phyloP scores from a whole-genome alignment of 2,888 invertebrate genomes.

The Platerodrilus igneus region DNA sequence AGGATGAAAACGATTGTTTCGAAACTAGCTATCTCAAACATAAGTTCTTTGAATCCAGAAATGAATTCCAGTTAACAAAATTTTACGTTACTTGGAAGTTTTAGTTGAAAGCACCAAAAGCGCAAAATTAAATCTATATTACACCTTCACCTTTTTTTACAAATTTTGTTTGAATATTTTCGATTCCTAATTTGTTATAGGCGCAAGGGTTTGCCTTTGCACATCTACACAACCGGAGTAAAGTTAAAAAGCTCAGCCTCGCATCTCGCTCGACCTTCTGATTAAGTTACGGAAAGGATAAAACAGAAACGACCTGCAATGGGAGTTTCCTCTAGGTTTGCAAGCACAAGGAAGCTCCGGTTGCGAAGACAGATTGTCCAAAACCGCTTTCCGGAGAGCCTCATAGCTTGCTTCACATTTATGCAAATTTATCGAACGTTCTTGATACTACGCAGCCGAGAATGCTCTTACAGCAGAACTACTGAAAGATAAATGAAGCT shows the following conservation, averaged over 20 bases:
- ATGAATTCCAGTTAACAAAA: too few relatives aligned
- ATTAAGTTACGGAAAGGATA: slow-evolving; percentile 24
- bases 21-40: too few relatives aligned
- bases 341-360: slow-evolving; percentile 24
- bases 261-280: slow-evolving; percentile 24
- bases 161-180: slow-evolving; percentile 29
- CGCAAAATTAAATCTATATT: too few relatives aligned
- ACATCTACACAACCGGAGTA: slow-evolving; percentile 26
- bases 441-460: slow-evolving; percentile 22
- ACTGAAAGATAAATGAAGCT: slow-evolving; percentile 4
- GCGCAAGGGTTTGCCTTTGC: slow-evolving; percentile 24
- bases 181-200: slow-evolving; percentile 31
- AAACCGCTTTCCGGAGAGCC: slow-evolving; percentile 34
- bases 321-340: slow-evolving; percentile 24
- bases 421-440: slow-evolving; percentile 36
- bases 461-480: slow-evolving; percentile 12
- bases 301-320: slow-evolving; percentile 29
- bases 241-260: slow-evolving; percentile 29
- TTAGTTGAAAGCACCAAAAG: too few relatives aligned
- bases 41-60: too few relatives aligned
- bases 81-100: too few relatives aligned
- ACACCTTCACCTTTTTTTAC: too few relatives aligned
- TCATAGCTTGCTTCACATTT: slow-evolving; percentile 29
- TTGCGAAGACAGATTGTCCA: slow-evolving; percentile 32
- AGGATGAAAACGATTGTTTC: too few relatives aligned